These are phyloP conservation scores for Scaptomyza montana DNA, from an alignment of 1,140 invertebrate genomes.

Conservation along the genomic window DNA sequence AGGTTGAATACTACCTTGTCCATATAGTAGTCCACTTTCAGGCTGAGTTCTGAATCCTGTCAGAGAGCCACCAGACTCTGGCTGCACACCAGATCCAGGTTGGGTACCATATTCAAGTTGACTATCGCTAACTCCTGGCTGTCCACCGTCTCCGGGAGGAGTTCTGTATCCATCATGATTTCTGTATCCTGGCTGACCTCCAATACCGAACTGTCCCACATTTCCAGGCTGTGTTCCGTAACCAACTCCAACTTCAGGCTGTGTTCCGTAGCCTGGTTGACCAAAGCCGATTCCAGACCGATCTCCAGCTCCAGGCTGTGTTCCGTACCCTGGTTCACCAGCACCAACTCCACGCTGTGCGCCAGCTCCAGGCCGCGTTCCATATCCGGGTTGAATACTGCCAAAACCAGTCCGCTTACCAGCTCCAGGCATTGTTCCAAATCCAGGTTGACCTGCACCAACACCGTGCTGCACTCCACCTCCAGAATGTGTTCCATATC, in stretches of 20 bases:
- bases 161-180: slow-evolving; percentile 15
- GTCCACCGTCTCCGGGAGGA: slow-evolving; percentile 14
- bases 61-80: neutral
- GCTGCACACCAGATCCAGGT: slow-evolving; percentile 1
- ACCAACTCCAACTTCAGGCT: slow-evolving; percentile 1
- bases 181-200: slow-evolving; percentile 2
- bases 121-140: slow-evolving; percentile 8
- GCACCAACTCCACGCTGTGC: slow-evolving; percentile 12
- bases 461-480: neutral
- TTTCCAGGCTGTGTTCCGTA: slow-evolving; percentile 11
- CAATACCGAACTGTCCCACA: slow-evolving; percentile 3
- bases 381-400: slow-evolving; percentile 24
- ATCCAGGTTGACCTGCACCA: slow-evolving; percentile 1
- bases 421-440: slow-evolving; percentile 9
- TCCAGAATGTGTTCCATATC: slow-evolving; percentile 34
- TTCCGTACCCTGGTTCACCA: slow-evolving; percentile 3
- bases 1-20: slow-evolving; percentile 1
- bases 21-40: too few relatives aligned
- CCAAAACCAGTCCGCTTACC: slow-evolving; percentile 7
- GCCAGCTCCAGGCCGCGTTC: slow-evolving; percentile 22
- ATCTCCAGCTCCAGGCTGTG: slow-evolving; percentile 7
- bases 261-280: slow-evolving; percentile 12
- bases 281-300: slow-evolving; percentile 1
- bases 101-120: slow-evolving; percentile 23
- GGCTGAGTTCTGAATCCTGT: slow-evolving; percentile 17